Base-by-base conservation (phyloP, 2,113 vertebrate species). In the Charadrius vociferus region DNA sequence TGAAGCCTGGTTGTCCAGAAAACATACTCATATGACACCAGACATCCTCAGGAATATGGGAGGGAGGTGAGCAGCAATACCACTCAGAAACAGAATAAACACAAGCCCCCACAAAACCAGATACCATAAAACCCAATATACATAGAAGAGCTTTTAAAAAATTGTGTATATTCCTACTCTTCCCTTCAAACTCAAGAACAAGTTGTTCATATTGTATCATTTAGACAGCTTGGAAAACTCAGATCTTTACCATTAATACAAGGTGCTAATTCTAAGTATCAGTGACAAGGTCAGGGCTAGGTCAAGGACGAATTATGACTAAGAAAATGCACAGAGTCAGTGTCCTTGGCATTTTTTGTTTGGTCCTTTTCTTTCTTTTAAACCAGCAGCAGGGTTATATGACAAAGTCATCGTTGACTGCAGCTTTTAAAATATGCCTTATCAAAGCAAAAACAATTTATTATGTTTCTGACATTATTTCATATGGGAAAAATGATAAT, bases 401-500 rank as follows among this genome's bases (percentile, higher is more conserved):
- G 61, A 71, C 41, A 86, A 72, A 95, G 30, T 75, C 73, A 89
- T 73, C 63, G 85, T 1, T n/a, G 47, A 84, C 65, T 89, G 29
- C 11, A 81, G 59, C 27, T 89, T 93, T 96, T 83, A 75, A 92
- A 95, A 83, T 27, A 89, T 36, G 49, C 20, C 55, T 94, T 96
- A 96, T 86, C 55, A 91, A 96, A 97, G 41, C 19, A 82, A 95
- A 65, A 96, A 32, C 55, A 96, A 83, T 95, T 96, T 86, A 84
- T 79, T 96, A 86, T 77, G 5, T 88, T 96, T 97, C 84, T 87
- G 45, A 93, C 92, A 96, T 83, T 90, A 58, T 93, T 96, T 78
- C 85, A 91, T 93, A 50, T 72, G 94, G 77, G 83, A 94, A 94
- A 96, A 96, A 92, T 89, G 2, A 94, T 96, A 97, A 98, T 97